These are phyloP conservation scores for Patella vulgata DNA, from an alignment of 1,140 invertebrate species.

Conservation along the genomic window DNA sequence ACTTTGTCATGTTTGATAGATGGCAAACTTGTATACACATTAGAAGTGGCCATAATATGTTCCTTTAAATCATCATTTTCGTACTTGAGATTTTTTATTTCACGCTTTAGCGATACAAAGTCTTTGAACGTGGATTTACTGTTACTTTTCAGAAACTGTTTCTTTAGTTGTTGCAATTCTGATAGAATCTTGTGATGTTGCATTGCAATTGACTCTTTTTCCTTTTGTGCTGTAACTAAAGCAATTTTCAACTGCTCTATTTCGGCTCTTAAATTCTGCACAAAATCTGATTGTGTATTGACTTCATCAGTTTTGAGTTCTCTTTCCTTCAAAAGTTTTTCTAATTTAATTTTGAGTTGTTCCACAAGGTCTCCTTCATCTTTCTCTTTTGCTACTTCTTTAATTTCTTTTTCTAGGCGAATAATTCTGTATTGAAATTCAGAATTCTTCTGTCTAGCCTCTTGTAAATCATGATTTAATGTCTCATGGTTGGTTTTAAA, in stretches of 20 bases:
- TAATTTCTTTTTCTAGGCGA: slow-evolving; percentile 34
- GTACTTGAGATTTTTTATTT: slow-evolving; percentile 40
- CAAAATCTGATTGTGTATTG: slow-evolving; percentile 18
- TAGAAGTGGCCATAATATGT: slow-evolving; percentile 9
- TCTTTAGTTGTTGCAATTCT: slow-evolving; percentile 29
- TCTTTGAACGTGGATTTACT: slow-evolving; percentile 50
- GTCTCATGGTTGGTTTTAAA: slow-evolving; percentile 17
- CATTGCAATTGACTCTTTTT: slow-evolving; percentile 19
- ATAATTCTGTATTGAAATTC: slow-evolving; percentile 38
- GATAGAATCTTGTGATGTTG: slow-evolving; percentile 28
- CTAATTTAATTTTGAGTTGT: slow-evolving; percentile 23
- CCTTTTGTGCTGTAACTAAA: slow-evolving; percentile 14
- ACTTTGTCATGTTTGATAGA: too few species aligned
- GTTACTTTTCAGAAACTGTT: slow-evolving; percentile 32
- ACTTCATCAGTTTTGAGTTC: slow-evolving; percentile 10
- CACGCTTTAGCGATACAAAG: slow-evolving; percentile 50
- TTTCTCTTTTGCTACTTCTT: slow-evolving; percentile 24
- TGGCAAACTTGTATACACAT: slow-evolving; percentile 25
- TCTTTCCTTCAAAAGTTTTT: slow-evolving; percentile 27
- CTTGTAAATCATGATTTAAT: slow-evolving; percentile 32
- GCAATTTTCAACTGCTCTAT: slow-evolving; percentile 22
- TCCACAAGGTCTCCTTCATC: slow-evolving; percentile 24
- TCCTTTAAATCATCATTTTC: slow-evolving; percentile 49
- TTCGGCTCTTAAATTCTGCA: slow-evolving; percentile 28
- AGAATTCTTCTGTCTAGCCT: slow-evolving; percentile 39